A percentile compares a stretch with the other conserved stretches of the same genome.
These are phyloP conservation scores for Characodon lateralis DNA, from an alignment of 2,797 vertebrate species.

Conservation along the genomic window DNA sequence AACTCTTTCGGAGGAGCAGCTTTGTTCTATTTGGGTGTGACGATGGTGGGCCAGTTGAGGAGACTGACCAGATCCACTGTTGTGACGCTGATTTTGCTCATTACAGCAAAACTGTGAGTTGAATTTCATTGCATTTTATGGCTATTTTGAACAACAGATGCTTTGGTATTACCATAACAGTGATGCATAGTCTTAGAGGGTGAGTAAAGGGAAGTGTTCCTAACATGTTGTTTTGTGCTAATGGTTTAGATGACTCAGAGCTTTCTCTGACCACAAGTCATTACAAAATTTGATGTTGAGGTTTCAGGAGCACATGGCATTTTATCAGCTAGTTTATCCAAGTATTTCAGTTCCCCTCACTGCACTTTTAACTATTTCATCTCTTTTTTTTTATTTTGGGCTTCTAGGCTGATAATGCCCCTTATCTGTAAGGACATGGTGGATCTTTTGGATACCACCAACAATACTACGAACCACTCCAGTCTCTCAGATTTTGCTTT, in stretches of 20 bases:
- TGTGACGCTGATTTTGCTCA: constrained; percentile 91
- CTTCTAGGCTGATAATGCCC: constrained; percentile 90
- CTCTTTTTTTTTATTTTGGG: constrained; percentile 13
- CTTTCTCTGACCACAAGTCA: constrained; percentile 34
- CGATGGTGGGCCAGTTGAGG: constrained; percentile 95
- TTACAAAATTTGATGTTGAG: constrained; percentile 20
- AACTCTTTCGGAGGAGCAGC: constrained; percentile 95
- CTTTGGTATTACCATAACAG: background rate
- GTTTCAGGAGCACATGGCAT: background rate
- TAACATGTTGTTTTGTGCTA: constrained; percentile 37
- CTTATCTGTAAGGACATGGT: constrained; percentile 96
- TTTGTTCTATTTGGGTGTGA: constrained; percentile 95
- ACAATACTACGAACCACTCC: constrained; percentile 86
- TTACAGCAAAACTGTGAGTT: constrained; percentile 98
- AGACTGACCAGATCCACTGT: constrained; percentile 90
- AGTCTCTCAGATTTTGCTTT: constrained; percentile 97
- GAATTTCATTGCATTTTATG: background rate
- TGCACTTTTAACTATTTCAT: constrained; percentile 10
- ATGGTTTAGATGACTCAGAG: constrained; percentile 51
- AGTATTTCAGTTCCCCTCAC: constrained; percentile 14
- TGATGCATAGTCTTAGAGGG: background rate
- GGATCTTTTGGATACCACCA: constrained; percentile 86
- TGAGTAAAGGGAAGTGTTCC: constrained; percentile 32
- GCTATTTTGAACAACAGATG: background rate
- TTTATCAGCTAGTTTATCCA: constrained; percentile 1